These are phyloP conservation scores for Eulemur rufifrons DNA, from an alignment of 2,113 vertebrate species.

Conservation along the genomic window DNA sequence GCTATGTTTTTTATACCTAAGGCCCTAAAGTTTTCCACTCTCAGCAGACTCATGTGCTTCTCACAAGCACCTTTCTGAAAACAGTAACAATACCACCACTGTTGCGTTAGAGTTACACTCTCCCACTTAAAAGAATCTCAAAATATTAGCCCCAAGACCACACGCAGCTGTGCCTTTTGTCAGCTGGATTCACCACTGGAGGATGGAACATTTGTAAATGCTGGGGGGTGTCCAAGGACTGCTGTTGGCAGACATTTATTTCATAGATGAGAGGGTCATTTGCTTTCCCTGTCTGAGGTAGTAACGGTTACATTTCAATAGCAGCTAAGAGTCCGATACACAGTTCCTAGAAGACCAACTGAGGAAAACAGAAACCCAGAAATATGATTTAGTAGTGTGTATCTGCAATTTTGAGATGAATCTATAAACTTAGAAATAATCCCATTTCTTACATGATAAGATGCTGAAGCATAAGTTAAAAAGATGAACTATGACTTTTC, in stretches of 20 bases:
- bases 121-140: background rate
- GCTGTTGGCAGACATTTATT: background rate
- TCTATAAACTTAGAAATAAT: conserved; percentile 26
- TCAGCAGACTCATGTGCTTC: background rate
- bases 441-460: background rate
- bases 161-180: background rate
- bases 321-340: background rate
- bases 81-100: background rate
- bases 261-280: background rate
- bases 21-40: background rate
- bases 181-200: background rate
- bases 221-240: background rate
- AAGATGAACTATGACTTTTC: background rate
- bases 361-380: background rate
- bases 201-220: background rate
- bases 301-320: conserved; percentile 28
- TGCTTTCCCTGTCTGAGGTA: background rate
- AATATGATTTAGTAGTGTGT: conserved; percentile 4
- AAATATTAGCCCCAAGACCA: background rate
- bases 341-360: background rate
- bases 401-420: background rate
- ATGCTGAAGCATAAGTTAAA: background rate
- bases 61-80: background rate
- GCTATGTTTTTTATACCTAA: background rate
- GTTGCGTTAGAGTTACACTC: background rate